Conservation (phyloP, 2,888 invertebrate genomes). For the Parnassius smintheus region DNA sequence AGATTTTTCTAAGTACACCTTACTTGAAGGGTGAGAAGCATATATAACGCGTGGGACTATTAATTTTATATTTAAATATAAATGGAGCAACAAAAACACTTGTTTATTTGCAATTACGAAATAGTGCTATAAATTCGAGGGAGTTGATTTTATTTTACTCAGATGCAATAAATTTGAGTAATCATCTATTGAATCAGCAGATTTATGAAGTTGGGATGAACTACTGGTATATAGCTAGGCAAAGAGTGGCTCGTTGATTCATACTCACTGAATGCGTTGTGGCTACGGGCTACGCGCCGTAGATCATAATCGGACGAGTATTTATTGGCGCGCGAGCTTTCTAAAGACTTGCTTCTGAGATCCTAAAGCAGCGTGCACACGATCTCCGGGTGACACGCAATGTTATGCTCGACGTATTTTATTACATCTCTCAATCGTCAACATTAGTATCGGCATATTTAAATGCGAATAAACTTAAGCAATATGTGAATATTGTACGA, state of each 20-base stretch:
- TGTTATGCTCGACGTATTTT: constrained; percentile 42
- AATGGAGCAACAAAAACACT: constrained; percentile 12
- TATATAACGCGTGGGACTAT: constrained; percentile 4
- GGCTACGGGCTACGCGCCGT: constrained; percentile 78
- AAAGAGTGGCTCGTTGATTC: constrained; percentile 41
- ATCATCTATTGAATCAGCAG: constrained; percentile 39
- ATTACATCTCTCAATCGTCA: constrained; percentile 33
- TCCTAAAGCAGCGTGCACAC: constrained; percentile 54
- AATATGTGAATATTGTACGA: constrained; percentile 46
- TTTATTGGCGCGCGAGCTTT: constrained; percentile 75
- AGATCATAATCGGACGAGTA: constrained; percentile 79
- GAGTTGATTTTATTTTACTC: constrained; percentile 26
- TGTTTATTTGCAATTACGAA: constrained; percentile 24
- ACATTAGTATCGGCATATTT: constrained; percentile 38
- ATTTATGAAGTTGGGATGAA: constrained; percentile 43
- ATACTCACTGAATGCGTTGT: constrained; percentile 47
- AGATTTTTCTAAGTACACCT: constrained; percentile 19
- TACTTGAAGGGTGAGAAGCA: constrained; percentile 19
- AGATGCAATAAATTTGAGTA: constrained; percentile 37
- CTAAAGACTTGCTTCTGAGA: constrained; percentile 52
- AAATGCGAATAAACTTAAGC: constrained; percentile 45
- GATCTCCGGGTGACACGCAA: constrained; percentile 65
- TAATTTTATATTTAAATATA: constrained; percentile 21
- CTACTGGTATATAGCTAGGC: constrained; percentile 41
- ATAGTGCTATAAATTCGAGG: constrained; percentile 28